Conservation (phyloP, 2,888 invertebrate species). For the Orgyia antiqua region DNA sequence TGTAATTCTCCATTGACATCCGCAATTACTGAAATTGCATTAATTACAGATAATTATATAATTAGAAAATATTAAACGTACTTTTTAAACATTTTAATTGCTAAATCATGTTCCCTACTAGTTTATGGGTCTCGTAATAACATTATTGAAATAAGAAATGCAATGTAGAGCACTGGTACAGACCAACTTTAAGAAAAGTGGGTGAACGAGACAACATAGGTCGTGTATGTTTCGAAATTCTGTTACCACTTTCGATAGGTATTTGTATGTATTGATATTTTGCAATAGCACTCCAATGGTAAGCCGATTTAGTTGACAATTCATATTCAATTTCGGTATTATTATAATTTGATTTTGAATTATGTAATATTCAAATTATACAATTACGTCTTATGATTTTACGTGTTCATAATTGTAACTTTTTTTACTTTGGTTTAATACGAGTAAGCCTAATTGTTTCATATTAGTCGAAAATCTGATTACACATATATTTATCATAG, state of each 20-base stretch:
- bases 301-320: constrained; percentile 14
- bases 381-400: too few relatives aligned
- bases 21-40: background rate
- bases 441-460: too few relatives aligned
- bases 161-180: constrained; percentile 33
- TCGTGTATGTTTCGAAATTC: constrained; percentile 45
- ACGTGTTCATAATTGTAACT: too few relatives aligned
- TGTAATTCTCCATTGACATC: background rate
- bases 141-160: constrained; percentile 16
- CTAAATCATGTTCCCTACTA: constrained; percentile 15
- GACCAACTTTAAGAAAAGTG: constrained; percentile 53
- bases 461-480: too few relatives aligned
- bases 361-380: too few relatives aligned
- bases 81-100: too few relatives aligned
- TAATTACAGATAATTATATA: too few relatives aligned
- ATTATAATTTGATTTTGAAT: too few relatives aligned
- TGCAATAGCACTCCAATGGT: constrained; percentile 31
- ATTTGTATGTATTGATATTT: constrained; percentile 34
- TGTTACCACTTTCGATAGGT: constrained; percentile 40
- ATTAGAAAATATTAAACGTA: too few relatives aligned
- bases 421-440: too few relatives aligned
- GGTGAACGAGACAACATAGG: constrained; percentile 48
- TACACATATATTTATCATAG: too few relatives aligned
- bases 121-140: constrained; percentile 33
- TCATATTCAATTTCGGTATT: too few relatives aligned